Percentiles rank a stretch among this genome's conserved stretches.
Conservation (phyloP, 2,888 invertebrate genomes). For the Spisula subtruncata region DNA sequence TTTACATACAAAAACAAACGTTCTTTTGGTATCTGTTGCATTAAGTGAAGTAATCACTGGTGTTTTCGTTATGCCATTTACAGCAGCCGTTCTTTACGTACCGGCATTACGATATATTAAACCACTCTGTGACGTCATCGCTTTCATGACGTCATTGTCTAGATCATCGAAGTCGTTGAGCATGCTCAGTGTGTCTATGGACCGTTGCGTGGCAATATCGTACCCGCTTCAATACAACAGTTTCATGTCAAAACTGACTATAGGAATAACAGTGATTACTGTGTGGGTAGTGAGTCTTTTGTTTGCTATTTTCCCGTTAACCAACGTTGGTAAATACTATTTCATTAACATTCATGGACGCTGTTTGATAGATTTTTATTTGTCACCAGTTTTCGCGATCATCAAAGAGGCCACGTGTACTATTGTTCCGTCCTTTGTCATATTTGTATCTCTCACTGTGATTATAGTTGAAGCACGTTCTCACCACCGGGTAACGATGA, state of each 20-base stretch:
- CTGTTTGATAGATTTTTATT: conserved; percentile 61
- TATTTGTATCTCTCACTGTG: conserved; percentile 68
- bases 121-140: conserved; percentile 61
- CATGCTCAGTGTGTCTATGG: conserved; percentile 76
- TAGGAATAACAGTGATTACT: conserved; percentile 52
- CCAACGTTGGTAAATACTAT: conserved; percentile 70
- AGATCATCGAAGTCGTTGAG: conserved; percentile 68
- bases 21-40: conserved; percentile 75
- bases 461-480: conserved; percentile 74
- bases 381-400: conserved; percentile 53
- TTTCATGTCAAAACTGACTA: conserved; percentile 70
- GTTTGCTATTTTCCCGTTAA: conserved; percentile 71
- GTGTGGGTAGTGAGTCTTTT: conserved; percentile 74
- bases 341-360: conserved; percentile 60
- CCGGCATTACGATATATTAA: conserved; percentile 56
- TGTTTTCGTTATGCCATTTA: conserved; percentile 72
- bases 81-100: conserved; percentile 59
- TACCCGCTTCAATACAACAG: conserved; percentile 76
- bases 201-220: conserved; percentile 78
- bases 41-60: conserved; percentile 74
- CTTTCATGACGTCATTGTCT: conserved; percentile 60
- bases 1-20: conserved; percentile 79
- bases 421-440: conserved; percentile 70
- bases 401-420: conserved; percentile 70
- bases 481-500: conserved; percentile 77